A percentile compares a stretch with the other conserved stretches of the same genome.
phyloP scores from a whole-genome alignment of 2,797 vertebrate genomes.

The Arctocebus calabarensis region DNA sequence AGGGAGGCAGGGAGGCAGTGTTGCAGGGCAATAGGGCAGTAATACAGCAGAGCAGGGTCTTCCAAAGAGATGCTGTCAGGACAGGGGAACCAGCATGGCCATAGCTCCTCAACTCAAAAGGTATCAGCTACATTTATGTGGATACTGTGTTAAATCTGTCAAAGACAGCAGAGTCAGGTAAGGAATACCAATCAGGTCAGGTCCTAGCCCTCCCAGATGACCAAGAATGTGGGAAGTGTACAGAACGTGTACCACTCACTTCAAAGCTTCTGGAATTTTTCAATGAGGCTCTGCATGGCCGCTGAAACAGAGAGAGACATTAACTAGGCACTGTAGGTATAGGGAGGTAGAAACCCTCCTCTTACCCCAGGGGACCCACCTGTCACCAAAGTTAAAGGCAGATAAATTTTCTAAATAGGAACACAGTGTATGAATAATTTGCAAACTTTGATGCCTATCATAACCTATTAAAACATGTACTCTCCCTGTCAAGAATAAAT shows the following conservation, averaged over 20 bases:
- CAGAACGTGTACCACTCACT: not conserved
- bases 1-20: not conserved
- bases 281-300: not conserved
- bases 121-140: not conserved
- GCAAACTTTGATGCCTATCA: not conserved
- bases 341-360: not conserved
- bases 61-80: not conserved
- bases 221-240: not conserved
- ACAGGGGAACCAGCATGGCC: not conserved
- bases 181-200: not conserved
- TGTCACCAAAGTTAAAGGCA: not conserved
- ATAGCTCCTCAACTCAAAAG: not conserved
- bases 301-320: not conserved
- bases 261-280: not conserved
- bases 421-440: not conserved
- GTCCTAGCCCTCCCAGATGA: no score
- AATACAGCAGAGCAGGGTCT: not conserved
- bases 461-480: not conserved
- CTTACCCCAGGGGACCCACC: not conserved
- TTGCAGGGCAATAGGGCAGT: no score
- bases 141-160: not conserved
- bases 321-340: not conserved
- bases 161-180: not conserved
- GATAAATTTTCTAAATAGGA: not conserved
- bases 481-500: not conserved